phyloP scores from a whole-genome alignment of 53 echinoderm and acorn worm genomes.

The Pentamera pediparva region DNA sequence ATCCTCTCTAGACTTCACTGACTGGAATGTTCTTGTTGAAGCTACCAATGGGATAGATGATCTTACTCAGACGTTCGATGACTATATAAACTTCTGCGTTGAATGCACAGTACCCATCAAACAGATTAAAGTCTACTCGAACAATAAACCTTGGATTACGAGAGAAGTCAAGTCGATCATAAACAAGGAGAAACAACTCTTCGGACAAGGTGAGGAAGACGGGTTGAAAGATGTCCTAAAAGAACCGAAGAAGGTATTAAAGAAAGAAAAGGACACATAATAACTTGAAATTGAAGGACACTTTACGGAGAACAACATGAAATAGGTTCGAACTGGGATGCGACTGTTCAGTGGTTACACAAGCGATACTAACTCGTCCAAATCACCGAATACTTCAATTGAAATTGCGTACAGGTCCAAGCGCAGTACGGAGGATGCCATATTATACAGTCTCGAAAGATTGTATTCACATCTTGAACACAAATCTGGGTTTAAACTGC shows the following conservation, averaged over 20 bases:
- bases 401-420: too few relatives aligned
- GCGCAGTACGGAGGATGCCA: too few relatives aligned
- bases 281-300: neutral
- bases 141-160: conserved; percentile 37
- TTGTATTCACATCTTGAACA: too few relatives aligned
- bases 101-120: conserved; percentile 19
- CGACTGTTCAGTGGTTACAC: conserved; percentile 8
- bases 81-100: conserved; percentile 32
- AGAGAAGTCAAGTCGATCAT: conserved; percentile 14
- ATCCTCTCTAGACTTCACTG: neutral
- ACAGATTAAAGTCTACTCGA: conserved; percentile 34
- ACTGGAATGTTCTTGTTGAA: conserved; percentile 15
- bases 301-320: conserved; percentile 17
- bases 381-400: conserved; percentile 6
- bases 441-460: too few relatives aligned
- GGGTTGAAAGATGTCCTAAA: conserved; percentile 9
- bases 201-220: conserved; percentile 6
- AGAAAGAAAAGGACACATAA: neutral
- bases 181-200: conserved; percentile 11
- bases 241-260: neutral
- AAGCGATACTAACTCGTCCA: neutral
- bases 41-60: conserved; percentile 23
- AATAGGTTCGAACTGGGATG: conserved; percentile 19
- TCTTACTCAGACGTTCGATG: neutral
- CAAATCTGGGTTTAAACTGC: too few relatives aligned